Percentiles rank a stretch among this genome's conserved stretches.
Conservation (phyloP, 1,140 invertebrate genomes). For the Gerris buenoi region DNA sequence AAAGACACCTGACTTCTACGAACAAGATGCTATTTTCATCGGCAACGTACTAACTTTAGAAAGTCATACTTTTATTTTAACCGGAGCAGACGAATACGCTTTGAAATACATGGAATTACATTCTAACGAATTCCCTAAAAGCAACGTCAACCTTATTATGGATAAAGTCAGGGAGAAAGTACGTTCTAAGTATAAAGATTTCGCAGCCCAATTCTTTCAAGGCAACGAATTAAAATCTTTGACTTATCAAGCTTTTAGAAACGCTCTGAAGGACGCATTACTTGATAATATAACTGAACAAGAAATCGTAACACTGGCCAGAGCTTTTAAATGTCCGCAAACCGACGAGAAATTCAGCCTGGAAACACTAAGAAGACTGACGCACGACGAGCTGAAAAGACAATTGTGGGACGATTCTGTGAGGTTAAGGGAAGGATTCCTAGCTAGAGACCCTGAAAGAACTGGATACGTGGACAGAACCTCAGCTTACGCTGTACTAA, state of each 20-base stretch:
- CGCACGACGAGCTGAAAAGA: constrained; percentile 49
- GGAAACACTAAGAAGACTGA: constrained; percentile 38
- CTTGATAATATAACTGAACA: constrained; percentile 54
- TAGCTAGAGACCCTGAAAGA: constrained; percentile 40
- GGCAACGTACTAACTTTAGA: constrained; percentile 58
- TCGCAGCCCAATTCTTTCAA: constrained; percentile 45
- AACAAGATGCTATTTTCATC: constrained; percentile 61
- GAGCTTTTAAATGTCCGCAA: constrained; percentile 38
- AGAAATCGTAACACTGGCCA: constrained; percentile 55
- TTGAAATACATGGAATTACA: constrained; percentile 75
- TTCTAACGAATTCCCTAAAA: constrained; percentile 51
- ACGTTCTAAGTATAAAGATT: constrained; percentile 51
- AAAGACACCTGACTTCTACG: constrained; percentile 53
- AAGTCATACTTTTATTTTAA: constrained; percentile 57
- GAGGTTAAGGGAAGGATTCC: constrained; percentile 45
- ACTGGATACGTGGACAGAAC: constrained; percentile 37
- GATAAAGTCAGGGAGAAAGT: constrained; percentile 46
- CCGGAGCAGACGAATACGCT: constrained; percentile 71
- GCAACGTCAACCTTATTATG: constrained; percentile 50
- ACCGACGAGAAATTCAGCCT: constrained; percentile 29
- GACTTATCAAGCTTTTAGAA: constrained; percentile 19
- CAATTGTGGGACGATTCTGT: constrained; percentile 49
- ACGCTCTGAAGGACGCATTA: constrained; percentile 37
- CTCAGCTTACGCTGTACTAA: constrained; percentile 42
- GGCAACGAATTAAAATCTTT: not conserved